Percentiles rank a stretch among this genome's conserved stretches.
Evolutionary conservation across 2,888 invertebrate genomes (phyloP).

Genomic region (Rutpela maculata): DNA sequence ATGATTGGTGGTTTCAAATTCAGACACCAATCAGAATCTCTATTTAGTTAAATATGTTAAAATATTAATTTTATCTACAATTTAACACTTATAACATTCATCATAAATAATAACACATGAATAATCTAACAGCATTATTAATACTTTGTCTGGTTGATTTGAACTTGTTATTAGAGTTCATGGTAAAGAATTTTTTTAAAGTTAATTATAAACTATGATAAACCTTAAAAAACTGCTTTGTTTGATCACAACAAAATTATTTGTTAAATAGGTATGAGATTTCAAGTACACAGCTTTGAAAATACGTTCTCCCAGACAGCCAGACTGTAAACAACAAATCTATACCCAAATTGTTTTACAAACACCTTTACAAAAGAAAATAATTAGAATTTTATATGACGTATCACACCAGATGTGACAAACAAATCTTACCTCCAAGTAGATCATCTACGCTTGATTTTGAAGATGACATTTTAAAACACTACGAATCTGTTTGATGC

Average conservation of each 20-base stretch:
- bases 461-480: conserved; percentile 70
- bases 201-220: conserved; percentile 5
- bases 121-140: not conserved
- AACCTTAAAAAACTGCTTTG: not conserved
- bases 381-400: conserved; percentile 46
- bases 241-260: not conserved
- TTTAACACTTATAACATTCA: no score
- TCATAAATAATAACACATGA: not conserved
- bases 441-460: conserved; percentile 73
- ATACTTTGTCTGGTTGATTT: not conserved
- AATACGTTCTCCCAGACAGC: not conserved
- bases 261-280: not conserved
- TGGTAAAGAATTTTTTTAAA: not conserved
- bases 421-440: conserved; percentile 70
- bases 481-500: not conserved
- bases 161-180: not conserved
- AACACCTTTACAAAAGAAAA: conserved; percentile 29
- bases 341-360: not conserved
- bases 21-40: no score
- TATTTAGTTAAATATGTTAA: no score
- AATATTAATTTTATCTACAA: no score
- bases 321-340: conserved; percentile 4
- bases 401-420: conserved; percentile 59
- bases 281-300: not conserved
- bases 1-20: no score